These are phyloP conservation scores for Triplophysa siluroides DNA, from an alignment of 2,113 vertebrate genomes.

Conservation along the genomic window DNA sequence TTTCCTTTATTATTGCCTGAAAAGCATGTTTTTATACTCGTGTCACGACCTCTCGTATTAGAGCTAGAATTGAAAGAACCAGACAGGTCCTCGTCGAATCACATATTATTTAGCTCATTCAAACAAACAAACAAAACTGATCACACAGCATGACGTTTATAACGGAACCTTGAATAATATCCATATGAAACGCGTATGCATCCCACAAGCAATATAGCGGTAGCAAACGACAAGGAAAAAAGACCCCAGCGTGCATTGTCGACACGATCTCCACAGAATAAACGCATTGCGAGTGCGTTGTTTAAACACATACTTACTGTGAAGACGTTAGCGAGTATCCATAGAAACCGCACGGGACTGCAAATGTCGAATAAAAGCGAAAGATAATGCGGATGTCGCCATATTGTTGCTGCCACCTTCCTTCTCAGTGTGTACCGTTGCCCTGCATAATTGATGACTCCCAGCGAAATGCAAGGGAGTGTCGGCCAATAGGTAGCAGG, in stretches of 20 bases:
- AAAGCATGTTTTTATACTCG: constrained; percentile 6
- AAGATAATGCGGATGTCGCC: constrained; percentile 89
- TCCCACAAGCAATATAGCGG: background rate
- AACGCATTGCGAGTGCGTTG: background rate
- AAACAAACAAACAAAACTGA: background rate
- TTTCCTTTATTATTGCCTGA: background rate
- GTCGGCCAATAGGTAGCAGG: constrained; percentile 64
- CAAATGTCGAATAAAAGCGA: constrained; percentile 77
- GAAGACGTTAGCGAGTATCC: constrained; percentile 73
- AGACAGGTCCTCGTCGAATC: background rate
- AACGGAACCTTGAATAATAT: constrained; percentile 10
- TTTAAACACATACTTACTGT: constrained; percentile 66
- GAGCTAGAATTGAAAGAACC: background rate
- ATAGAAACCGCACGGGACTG: constrained; percentile 75
- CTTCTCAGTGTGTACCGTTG: constrained; percentile 73
- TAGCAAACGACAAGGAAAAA: background rate
- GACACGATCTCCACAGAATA: constrained; percentile 63
- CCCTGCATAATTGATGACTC: constrained; percentile 82
- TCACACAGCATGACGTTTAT: constrained; percentile 28
- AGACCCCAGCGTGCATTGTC: constrained; percentile 62
- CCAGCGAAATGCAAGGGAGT: constrained; percentile 75
- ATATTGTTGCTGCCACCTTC: constrained; percentile 82
- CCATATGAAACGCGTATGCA: background rate
- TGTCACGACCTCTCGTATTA: background rate
- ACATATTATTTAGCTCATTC: background rate